These are phyloP conservation scores for Drosophila biarmipes DNA, from an alignment of 1,140 invertebrate species.

Conservation along the genomic window DNA sequence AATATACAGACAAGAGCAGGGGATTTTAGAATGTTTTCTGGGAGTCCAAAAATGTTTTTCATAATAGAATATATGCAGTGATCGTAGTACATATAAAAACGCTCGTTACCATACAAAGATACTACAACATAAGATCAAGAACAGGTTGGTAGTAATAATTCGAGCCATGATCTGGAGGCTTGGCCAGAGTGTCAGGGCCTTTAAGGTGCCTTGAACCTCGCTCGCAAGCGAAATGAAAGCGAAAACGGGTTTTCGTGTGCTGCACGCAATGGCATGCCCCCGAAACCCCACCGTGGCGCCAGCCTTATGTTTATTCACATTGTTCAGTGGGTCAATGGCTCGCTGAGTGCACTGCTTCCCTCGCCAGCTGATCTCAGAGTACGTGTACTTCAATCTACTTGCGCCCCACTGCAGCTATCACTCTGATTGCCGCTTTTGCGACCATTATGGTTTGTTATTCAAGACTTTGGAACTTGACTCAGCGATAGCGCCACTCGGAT, in stretches of 20 bases:
- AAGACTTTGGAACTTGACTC: slow-evolving; percentile 36
- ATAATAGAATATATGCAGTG: no score
- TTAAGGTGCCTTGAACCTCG: slow-evolving; percentile 34
- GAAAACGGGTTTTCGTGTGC: slow-evolving; percentile 37
- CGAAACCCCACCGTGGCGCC: neutral
- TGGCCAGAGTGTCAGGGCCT: slow-evolving; percentile 26
- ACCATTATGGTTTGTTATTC: slow-evolving; percentile 4
- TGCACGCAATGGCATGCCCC: slow-evolving; percentile 22
- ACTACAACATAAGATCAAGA: no score
- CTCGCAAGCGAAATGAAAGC: slow-evolving; percentile 38
- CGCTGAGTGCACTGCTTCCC: slow-evolving; percentile 2
- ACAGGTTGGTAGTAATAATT: neutral
- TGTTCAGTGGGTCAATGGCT: slow-evolving; percentile 36
- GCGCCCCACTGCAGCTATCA: slow-evolving; percentile 6
- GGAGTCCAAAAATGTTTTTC: no score
- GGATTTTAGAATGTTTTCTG: no score
- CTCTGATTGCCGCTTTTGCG: neutral
- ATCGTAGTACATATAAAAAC: neutral
- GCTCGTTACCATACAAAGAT: no score
- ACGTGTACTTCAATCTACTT: neutral
- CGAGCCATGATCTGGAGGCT: neutral
- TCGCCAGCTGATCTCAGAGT: neutral
- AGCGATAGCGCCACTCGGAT: slow-evolving; percentile 14
- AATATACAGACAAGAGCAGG: neutral
- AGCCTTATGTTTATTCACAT: slow-evolving; percentile 9